phyloP scores from a whole-genome alignment of 2,797 vertebrate genomes.

The Cirrhinus molitorella region DNA sequence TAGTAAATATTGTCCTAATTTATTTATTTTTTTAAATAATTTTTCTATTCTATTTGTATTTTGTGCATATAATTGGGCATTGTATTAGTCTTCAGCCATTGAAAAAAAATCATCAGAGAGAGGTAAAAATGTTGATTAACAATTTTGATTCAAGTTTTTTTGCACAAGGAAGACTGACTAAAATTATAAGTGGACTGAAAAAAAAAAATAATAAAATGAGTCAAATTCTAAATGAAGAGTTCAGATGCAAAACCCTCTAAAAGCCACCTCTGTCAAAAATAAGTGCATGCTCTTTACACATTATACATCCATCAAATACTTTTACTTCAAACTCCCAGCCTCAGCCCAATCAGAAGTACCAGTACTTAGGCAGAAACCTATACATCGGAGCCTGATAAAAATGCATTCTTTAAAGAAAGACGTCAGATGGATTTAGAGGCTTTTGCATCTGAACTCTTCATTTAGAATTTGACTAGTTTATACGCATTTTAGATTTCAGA shows the following conservation, averaged over 20 bases:
- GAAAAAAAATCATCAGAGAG: not conserved
- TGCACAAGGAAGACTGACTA: not conserved
- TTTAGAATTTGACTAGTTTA: not conserved
- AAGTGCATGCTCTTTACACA: no score
- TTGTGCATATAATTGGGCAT: not conserved
- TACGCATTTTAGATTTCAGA: not conserved
- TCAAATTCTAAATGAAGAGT: no score
- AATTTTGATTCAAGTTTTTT: not conserved
- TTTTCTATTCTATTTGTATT: not conserved
- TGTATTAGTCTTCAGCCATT: not conserved
- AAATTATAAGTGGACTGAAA: not conserved
- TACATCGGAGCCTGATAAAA: no score
- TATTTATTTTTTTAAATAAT: not conserved
- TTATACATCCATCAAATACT: no score
- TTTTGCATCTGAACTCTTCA: no score
- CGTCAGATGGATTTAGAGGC: no score
- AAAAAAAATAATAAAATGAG: not conserved
- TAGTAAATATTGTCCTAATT: not conserved
- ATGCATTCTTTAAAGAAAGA: no score
- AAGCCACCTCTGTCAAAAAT: no score
- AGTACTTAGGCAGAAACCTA: no score
- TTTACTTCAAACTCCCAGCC: no score
- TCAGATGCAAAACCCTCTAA: no score
- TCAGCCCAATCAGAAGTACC: no score
- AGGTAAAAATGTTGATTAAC: not conserved